Percentiles rank a stretch among this genome's conserved stretches.
These are phyloP conservation scores for Tetragonula clypearis DNA, from an alignment of 1,140 invertebrate genomes.

Conservation along the genomic window DNA sequence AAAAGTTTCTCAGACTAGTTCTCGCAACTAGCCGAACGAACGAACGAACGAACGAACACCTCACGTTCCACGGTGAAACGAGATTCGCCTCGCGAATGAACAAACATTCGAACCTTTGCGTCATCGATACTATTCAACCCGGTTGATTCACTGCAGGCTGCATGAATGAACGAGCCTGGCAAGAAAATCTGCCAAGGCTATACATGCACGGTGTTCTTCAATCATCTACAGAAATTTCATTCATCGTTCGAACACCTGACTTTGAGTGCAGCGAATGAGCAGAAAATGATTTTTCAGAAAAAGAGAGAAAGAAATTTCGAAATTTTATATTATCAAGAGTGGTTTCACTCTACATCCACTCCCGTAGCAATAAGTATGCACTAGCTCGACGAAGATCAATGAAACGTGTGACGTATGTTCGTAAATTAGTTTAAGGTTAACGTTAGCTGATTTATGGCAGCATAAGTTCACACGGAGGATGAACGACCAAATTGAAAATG, in stretches of 20 bases:
- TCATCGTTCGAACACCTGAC: neutral
- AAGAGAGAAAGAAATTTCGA: no score
- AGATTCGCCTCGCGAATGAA: slow-evolving; percentile 33
- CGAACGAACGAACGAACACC: slow-evolving; percentile 31
- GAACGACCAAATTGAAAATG: slow-evolving; percentile 12
- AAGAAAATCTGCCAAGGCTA: slow-evolving; percentile 52
- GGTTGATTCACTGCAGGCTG: slow-evolving; percentile 26
- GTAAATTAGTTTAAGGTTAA: slow-evolving; percentile 18
- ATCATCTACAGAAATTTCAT: neutral
- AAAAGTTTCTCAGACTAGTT: slow-evolving; percentile 36
- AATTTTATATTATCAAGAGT: no score
- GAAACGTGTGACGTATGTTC: neutral
- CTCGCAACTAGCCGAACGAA: slow-evolving; percentile 30
- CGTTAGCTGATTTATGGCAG: slow-evolving; percentile 48
- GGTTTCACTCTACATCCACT: neutral
- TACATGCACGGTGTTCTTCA: neutral
- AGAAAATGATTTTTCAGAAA: no score
- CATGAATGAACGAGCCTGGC: slow-evolving; percentile 50
- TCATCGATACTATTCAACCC: slow-evolving; percentile 28
- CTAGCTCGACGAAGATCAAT: slow-evolving; percentile 1
- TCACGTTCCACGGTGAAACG: slow-evolving; percentile 41
- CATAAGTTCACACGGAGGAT: neutral
- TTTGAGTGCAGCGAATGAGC: neutral
- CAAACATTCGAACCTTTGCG: slow-evolving; percentile 54
- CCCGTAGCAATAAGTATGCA: neutral